Percentiles rank a stretch among this genome's conserved stretches.
Evolutionary conservation across 1,140 invertebrate species (phyloP).

Genomic region (Anthonomus grandis): DNA sequence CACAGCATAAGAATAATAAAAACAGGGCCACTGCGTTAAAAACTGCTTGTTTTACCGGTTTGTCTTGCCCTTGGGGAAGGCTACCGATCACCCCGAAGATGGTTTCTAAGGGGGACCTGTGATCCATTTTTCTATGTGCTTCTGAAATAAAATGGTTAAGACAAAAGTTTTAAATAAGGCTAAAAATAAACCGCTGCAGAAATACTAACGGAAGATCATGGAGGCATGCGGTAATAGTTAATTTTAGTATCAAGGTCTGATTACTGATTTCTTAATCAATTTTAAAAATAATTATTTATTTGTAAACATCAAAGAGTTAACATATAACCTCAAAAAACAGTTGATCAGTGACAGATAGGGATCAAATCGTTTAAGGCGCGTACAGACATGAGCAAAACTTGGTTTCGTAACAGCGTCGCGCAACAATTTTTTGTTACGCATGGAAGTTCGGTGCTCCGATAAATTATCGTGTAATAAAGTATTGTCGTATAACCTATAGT

Average conservation of each 20-base stretch:
- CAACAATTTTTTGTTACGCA: too few relatives aligned
- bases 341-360: too few relatives aligned
- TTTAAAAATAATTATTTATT: neutral
- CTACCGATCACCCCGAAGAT: conserved; percentile 47
- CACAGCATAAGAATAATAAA: conserved; percentile 62
- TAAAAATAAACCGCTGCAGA: neutral
- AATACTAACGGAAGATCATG: conserved; percentile 10
- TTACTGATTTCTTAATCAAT: too few relatives aligned
- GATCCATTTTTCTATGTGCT: conserved; percentile 39
- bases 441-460: too few relatives aligned
- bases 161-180: neutral
- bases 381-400: too few relatives aligned
- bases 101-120: conserved; percentile 45
- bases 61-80: conserved; percentile 57
- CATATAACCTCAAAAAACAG: too few relatives aligned
- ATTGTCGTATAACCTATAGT: too few relatives aligned
- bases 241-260: conserved; percentile 5
- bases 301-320: conserved; percentile 3
- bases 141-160: conserved; percentile 4
- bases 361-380: too few relatives aligned
- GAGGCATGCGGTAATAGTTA: neutral
- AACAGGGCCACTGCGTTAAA: conserved; percentile 80
- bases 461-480: too few relatives aligned
- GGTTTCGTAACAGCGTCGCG: too few relatives aligned
- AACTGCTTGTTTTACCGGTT: conserved; percentile 82